phyloP scores from a whole-genome alignment of 2,888 invertebrate species.

The Salticus scenicus region DNA sequence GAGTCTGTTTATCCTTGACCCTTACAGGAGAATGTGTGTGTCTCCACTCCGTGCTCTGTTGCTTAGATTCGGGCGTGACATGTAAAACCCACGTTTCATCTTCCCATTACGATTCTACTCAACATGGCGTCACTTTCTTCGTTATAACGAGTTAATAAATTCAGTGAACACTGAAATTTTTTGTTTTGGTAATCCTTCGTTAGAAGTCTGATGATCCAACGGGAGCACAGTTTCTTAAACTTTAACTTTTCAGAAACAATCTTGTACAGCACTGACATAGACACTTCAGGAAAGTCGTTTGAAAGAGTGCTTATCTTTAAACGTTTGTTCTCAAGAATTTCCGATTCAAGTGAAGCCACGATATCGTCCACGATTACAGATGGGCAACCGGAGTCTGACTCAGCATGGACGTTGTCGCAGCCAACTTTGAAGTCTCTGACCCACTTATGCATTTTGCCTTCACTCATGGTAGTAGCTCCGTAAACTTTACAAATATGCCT shows the following conservation, averaged over 20 bases:
- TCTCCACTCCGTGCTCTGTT: background rate
- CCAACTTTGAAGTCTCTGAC: background rate
- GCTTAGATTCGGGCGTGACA: background rate
- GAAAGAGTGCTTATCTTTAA: no score
- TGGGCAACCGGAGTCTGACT: background rate
- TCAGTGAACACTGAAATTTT: background rate
- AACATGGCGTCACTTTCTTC: background rate
- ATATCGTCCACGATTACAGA: background rate
- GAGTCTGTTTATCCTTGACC: no score
- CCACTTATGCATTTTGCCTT: background rate
- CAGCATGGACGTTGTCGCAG: background rate
- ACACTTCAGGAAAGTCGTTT: no score
- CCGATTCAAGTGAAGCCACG: background rate
- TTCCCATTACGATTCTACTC: background rate
- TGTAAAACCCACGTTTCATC: background rate
- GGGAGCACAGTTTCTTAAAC: background rate
- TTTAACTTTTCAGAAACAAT: background rate
- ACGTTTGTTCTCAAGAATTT: background rate
- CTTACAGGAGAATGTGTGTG: no score
- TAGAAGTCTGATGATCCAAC: background rate
- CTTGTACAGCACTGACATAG: no score
- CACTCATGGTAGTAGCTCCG: background rate
- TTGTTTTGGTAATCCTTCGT: conserved; percentile 1
- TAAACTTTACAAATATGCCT: background rate
- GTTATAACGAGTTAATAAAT: background rate